A percentile compares a stretch with the other conserved stretches of the same genome.
Evolutionary conservation across 2,113 vertebrate genomes (phyloP).

Genomic region (Clinocottus analis): DNA sequence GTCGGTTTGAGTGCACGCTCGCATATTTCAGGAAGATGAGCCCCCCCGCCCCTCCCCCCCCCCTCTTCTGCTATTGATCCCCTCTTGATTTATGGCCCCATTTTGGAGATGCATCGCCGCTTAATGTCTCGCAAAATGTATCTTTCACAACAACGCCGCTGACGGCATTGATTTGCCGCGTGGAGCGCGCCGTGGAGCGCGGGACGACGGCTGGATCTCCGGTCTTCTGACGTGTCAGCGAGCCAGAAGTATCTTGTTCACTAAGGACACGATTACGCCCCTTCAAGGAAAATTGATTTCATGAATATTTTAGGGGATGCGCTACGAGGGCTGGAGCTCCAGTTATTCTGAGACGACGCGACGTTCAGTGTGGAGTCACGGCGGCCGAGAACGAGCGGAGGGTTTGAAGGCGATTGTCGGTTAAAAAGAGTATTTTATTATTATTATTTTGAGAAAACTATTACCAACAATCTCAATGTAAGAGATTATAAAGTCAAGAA

Average conservation of each 20-base stretch:
- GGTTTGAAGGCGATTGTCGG: not conserved
- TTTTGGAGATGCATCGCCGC: constrained; percentile 56
- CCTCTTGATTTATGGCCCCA: constrained; percentile 57
- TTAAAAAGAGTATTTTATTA: too few relatives aligned
- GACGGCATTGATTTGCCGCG: constrained; percentile 66
- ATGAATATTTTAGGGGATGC: constrained; percentile 53
- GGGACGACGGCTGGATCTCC: constrained; percentile 38
- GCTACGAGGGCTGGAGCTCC: not conserved
- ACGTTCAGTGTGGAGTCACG: not conserved
- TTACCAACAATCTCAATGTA: not conserved
- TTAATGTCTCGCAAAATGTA: constrained; percentile 61
- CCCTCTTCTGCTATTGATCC: constrained; percentile 54
- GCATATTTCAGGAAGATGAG: constrained; percentile 49
- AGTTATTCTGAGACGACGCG: constrained; percentile 15
- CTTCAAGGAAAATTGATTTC: constrained; percentile 59
- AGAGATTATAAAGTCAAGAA: too few relatives aligned
- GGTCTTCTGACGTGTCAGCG: constrained; percentile 36
- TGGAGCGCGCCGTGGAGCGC: constrained; percentile 37
- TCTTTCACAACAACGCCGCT: constrained; percentile 48
- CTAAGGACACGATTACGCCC: constrained; percentile 32
- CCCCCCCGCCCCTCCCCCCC: not conserved
- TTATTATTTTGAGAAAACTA: not conserved
- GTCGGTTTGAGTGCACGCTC: constrained; percentile 43
- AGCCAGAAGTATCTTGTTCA: constrained; percentile 28
- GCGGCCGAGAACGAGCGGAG: not conserved